A percentile compares a stretch with the other conserved stretches of the same genome.
Evolutionary conservation across 2,888 invertebrate genomes (phyloP).

Genomic region (Lasiommata megera): DNA sequence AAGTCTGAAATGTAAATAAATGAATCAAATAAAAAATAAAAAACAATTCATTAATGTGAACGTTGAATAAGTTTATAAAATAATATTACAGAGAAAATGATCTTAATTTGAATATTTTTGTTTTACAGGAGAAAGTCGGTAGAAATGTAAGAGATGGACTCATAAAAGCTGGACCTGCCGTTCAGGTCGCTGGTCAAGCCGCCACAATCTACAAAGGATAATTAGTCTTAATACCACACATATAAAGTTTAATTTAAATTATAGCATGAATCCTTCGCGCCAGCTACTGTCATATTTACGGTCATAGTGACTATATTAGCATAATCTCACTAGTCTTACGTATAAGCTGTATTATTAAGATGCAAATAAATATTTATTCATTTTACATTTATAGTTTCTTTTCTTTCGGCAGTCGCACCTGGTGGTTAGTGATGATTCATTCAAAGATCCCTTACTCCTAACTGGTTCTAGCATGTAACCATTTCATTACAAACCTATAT

Average conservation of each 20-base stretch:
- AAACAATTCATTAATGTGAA: too few species aligned
- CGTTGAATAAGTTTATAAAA: too few species aligned
- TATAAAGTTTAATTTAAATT: background rate
- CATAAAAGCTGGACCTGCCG: constrained; percentile 54
- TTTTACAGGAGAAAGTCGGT: constrained; percentile 47
- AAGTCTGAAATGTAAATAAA: too few species aligned
- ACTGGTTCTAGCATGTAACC: too few species aligned
- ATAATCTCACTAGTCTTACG: constrained; percentile 2
- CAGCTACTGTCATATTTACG: background rate
- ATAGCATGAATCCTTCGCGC: too few species aligned
- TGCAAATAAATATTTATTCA: constrained; percentile 8
- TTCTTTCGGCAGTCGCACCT: background rate
- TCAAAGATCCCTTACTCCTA: too few species aligned
- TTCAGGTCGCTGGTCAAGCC: constrained; percentile 47
- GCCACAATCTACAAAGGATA: constrained; percentile 41
- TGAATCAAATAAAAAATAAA: too few species aligned
- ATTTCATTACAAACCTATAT: too few species aligned
- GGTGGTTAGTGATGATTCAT: too few species aligned
- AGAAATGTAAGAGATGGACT: constrained; percentile 47
- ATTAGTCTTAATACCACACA: constrained; percentile 1
- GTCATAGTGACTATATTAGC: background rate
- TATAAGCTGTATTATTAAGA: constrained; percentile 2
- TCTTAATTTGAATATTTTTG: constrained; percentile 7
- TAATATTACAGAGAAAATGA: too few species aligned
- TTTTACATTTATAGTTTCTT: background rate